Evolutionary conservation across 2,797 vertebrate species (phyloP).

Genomic region (Prionace glauca): DNA sequence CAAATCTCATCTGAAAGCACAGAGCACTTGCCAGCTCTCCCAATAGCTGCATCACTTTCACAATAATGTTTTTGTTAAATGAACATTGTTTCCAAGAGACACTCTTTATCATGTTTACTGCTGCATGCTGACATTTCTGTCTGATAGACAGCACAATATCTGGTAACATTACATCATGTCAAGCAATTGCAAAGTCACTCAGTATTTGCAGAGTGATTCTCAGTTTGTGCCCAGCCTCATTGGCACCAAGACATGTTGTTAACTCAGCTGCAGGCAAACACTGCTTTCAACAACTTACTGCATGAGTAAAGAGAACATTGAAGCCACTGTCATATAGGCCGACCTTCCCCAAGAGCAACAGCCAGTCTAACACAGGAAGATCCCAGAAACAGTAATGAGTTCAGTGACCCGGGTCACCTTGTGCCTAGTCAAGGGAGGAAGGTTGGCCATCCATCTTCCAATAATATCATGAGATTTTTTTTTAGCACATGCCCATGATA

Average conservation of each 20-base stretch:
- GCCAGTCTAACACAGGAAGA: not conserved
- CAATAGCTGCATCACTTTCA: not conserved
- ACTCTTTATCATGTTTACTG: not conserved
- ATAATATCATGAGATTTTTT: not conserved
- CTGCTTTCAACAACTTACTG: not conserved
- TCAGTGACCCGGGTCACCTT: not conserved
- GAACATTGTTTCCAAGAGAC: not conserved
- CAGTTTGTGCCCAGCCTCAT: too few relatives aligned
- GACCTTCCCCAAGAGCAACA: not conserved
- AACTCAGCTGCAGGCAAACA: too few relatives aligned
- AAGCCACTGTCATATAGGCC: not conserved
- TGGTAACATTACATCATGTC: too few relatives aligned
- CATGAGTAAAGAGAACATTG: not conserved
- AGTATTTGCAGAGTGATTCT: not conserved
- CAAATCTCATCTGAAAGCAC: not conserved
- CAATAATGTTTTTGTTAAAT: not conserved
- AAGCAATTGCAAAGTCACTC: not conserved
- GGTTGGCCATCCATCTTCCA: not conserved
- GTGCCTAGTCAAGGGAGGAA: not conserved
- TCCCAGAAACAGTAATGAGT: not conserved
- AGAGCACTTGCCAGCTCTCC: not conserved
- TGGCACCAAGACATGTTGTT: not conserved
- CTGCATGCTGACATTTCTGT: not conserved
- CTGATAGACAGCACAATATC: not conserved
- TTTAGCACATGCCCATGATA: not conserved